These are phyloP conservation scores for Amyelois transitella DNA, from an alignment of 1,140 invertebrate genomes.

Conservation along the genomic window DNA sequence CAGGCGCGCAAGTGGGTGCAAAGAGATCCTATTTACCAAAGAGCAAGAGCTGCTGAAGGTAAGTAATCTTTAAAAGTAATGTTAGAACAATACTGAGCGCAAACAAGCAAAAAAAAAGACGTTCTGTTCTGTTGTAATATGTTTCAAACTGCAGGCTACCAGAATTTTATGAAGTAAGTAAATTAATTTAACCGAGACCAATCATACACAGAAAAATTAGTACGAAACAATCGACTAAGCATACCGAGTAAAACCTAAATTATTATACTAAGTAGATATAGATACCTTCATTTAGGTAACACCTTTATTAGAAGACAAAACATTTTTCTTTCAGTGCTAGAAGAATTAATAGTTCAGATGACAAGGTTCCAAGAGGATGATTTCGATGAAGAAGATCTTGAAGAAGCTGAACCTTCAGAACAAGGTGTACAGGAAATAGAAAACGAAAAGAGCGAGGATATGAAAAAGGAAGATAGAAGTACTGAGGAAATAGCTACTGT, in stretches of 20 bases:
- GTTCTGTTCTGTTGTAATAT: too few relatives aligned
- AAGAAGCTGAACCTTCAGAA: slow-evolving; percentile 22
- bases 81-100: neutral
- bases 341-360: slow-evolving; percentile 80
- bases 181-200: too few relatives aligned
- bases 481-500: slow-evolving; percentile 28
- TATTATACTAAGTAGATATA: too few relatives aligned
- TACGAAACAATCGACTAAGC: too few relatives aligned
- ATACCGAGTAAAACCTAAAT: too few relatives aligned
- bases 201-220: too few relatives aligned
- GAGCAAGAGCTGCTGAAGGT: slow-evolving; percentile 61
- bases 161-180: too few relatives aligned
- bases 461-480: slow-evolving; percentile 13
- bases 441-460: slow-evolving; percentile 28
- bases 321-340: slow-evolving; percentile 70
- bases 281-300: too few relatives aligned
- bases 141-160: too few relatives aligned
- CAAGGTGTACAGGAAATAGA: slow-evolving; percentile 23
- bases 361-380: slow-evolving; percentile 74
- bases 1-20: slow-evolving; percentile 77
- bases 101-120: too few relatives aligned
- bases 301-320: neutral
- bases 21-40: slow-evolving; percentile 48
- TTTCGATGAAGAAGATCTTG: slow-evolving; percentile 64
- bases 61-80: slow-evolving; percentile 4